These are phyloP conservation scores for Lasioglossum figueresi DNA, from an alignment of 2,888 invertebrate species.

Conservation along the genomic window DNA sequence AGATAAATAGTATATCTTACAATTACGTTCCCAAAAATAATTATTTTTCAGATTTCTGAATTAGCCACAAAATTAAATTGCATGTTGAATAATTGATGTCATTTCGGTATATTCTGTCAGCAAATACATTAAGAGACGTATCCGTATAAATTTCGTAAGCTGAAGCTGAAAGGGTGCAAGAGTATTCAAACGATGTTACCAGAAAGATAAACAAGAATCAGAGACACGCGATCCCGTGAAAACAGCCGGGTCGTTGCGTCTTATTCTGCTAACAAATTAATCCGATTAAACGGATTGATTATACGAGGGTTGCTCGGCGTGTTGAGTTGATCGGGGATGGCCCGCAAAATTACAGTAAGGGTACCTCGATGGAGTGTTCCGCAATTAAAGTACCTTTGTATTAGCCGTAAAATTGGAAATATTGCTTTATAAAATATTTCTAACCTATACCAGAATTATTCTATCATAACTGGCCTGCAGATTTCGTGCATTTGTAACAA, in stretches of 20 bases:
- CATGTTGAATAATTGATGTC: background rate
- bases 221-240: conserved; percentile 49
- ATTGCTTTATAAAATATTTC: background rate
- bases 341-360: conserved; percentile 55
- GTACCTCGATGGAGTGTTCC: conserved; percentile 34
- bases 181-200: conserved; percentile 46
- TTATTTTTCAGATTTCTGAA: background rate
- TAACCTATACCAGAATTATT: background rate
- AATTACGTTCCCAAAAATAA: background rate
- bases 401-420: background rate
- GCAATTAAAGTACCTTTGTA: background rate
- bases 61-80: no score
- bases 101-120: background rate
- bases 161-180: conserved; percentile 24
- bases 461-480: background rate
- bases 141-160: conserved; percentile 38
- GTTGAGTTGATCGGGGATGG: conserved; percentile 59
- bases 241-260: conserved; percentile 59
- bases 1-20: background rate
- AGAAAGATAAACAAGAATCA: conserved; percentile 58
- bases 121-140: conserved; percentile 38
- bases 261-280: conserved; percentile 61
- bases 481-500: background rate
- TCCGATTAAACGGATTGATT: conserved; percentile 66
- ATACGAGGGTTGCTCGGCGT: conserved; percentile 56